Conservation (phyloP, 1,140 invertebrate species). For the Pemphigus obesinymphae region DNA sequence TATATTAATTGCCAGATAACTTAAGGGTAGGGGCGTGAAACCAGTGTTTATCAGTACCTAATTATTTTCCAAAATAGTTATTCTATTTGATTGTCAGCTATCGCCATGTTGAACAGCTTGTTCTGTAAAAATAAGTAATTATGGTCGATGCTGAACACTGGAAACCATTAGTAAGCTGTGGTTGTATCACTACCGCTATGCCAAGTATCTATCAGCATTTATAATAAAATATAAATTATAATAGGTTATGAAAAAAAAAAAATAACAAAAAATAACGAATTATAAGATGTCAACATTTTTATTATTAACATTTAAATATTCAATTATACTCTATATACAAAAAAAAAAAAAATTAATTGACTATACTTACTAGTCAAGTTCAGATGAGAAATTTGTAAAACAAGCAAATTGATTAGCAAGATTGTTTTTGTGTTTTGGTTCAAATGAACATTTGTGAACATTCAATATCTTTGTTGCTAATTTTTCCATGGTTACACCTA, state of each 20-base stretch:
- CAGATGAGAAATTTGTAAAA: slow-evolving; percentile 72
- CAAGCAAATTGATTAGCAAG: slow-evolving; percentile 88
- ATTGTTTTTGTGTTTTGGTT: slow-evolving; percentile 79
- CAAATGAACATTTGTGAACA: slow-evolving; percentile 64
- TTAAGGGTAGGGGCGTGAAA: too few relatives aligned
- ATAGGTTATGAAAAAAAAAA: background rate
- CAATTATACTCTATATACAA: background rate
- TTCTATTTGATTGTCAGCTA: too few relatives aligned
- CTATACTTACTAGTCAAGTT: slow-evolving; percentile 24
- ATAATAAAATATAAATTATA: background rate
- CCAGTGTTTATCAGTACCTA: too few relatives aligned
- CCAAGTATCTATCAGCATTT: too few relatives aligned
- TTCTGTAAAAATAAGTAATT: too few relatives aligned
- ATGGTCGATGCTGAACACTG: too few relatives aligned
- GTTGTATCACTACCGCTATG: too few relatives aligned
- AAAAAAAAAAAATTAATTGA: background rate
- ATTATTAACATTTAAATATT: background rate
- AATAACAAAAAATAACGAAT: background rate
- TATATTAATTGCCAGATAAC: too few relatives aligned
- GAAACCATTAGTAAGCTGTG: too few relatives aligned
- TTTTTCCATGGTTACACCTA: slow-evolving; percentile 72
- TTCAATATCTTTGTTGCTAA: slow-evolving; percentile 62
- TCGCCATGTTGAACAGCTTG: too few relatives aligned
- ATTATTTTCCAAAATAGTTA: too few relatives aligned
- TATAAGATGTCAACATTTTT: background rate